Conservation (phyloP, 2,888 invertebrate genomes). For the Lochmaea capreae region DNA sequence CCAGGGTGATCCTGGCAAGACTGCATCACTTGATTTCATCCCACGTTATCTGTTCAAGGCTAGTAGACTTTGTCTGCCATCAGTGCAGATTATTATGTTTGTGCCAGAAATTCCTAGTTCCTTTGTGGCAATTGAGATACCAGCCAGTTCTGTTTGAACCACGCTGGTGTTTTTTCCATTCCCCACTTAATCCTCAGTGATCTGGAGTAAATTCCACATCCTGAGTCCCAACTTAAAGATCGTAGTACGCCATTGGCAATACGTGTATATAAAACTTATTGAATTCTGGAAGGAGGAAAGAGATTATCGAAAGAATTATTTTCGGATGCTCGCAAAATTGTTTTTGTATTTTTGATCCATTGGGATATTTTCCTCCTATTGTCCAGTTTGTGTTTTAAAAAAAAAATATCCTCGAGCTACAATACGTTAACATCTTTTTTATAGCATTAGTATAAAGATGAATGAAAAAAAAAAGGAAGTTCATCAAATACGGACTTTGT, state of each 20-base stretch:
- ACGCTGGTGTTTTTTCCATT: no score
- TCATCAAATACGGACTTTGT: neutral
- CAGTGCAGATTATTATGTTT: no score
- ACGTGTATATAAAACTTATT: neutral
- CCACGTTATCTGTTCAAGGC: no score
- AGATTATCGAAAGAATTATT: neutral
- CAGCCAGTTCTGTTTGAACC: no score
- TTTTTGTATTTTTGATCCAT: conserved; percentile 1
- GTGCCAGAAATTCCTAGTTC: no score
- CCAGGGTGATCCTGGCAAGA: no score
- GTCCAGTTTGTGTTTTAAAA: neutral
- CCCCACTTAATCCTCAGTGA: no score
- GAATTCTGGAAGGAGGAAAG: neutral
- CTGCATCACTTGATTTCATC: no score
- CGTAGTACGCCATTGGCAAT: neutral
- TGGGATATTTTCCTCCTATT: neutral
- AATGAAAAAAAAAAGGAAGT: neutral
- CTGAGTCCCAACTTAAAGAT: no score
- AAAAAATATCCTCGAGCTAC: neutral
- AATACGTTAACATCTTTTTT: neutral
- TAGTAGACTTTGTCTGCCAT: no score
- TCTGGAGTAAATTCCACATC: no score
- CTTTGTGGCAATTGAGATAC: no score
- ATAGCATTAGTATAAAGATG: neutral
- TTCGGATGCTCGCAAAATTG: neutral